Evolutionary conservation across 2,888 invertebrate genomes (phyloP).

Genomic region (Scaeva pyrastri): DNA sequence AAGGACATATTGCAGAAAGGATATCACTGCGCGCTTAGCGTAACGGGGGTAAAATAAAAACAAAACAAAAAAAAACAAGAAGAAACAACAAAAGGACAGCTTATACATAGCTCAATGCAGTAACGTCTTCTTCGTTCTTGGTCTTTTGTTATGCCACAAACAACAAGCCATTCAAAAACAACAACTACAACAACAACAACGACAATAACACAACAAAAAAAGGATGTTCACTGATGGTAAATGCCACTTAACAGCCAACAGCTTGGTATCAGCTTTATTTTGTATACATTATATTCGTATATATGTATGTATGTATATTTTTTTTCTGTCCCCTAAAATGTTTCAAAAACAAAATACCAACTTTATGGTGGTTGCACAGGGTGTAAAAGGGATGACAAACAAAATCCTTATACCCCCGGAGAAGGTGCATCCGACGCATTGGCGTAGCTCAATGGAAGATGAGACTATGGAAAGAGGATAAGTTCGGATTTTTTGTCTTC

Average conservation of each 20-base stretch:
- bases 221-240: conserved; percentile 74
- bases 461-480: no score
- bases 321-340: conserved; percentile 10
- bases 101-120: conserved; percentile 33
- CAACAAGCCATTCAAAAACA: conserved; percentile 19
- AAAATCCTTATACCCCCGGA: conserved; percentile 2
- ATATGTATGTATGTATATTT: not conserved
- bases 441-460: not conserved
- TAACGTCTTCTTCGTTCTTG: conserved; percentile 46
- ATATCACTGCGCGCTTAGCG: conserved; percentile 41
- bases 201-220: conserved; percentile 17
- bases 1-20: conserved; percentile 41
- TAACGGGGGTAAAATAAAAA: conserved; percentile 19
- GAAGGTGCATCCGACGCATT: conserved; percentile 37
- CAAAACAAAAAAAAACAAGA: conserved; percentile 1
- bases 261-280: conserved; percentile 57
- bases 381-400: not conserved
- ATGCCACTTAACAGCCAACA: conserved; percentile 74
- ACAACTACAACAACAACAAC: not conserved
- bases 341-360: conserved; percentile 69
- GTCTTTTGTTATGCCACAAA: conserved; percentile 54
- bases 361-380: conserved; percentile 74
- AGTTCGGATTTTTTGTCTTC: no score
- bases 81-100: conserved; percentile 50
- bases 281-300: not conserved